Conservation (phyloP, 2,113 vertebrate species). For the Lophura nycthemera region DNA sequence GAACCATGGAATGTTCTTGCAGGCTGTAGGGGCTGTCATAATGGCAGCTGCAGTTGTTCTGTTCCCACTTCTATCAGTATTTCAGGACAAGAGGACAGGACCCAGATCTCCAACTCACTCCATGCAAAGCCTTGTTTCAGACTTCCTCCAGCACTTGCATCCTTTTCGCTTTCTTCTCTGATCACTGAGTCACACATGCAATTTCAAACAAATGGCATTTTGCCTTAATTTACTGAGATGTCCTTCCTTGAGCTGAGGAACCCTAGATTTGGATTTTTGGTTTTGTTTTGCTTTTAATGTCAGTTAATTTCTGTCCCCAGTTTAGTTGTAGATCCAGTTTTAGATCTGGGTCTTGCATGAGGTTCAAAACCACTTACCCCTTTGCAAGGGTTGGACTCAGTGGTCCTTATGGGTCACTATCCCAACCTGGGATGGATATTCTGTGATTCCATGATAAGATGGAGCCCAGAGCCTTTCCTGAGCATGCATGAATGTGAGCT, state of each 20-base stretch:
- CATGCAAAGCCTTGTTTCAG: background rate
- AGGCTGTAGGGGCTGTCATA: background rate
- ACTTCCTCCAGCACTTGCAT: background rate
- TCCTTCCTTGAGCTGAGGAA: background rate
- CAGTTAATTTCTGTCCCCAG: background rate
- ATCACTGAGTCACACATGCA: background rate
- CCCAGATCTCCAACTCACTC: background rate
- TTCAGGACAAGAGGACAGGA: background rate
- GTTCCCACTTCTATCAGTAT: background rate
- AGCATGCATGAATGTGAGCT: rapidly evolving
- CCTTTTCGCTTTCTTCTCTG: background rate
- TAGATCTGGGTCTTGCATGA: background rate
- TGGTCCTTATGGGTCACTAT: too few species aligned
- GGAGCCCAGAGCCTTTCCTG: background rate
- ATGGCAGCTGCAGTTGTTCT: background rate
- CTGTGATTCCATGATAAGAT: too few species aligned
- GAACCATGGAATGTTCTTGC: conserved; percentile 33
- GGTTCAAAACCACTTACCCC: background rate
- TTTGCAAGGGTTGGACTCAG: background rate
- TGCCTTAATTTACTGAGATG: background rate
- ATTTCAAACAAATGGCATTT: background rate
- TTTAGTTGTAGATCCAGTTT: background rate
- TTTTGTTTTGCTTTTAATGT: background rate
- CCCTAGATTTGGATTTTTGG: background rate
- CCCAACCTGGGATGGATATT: too few species aligned